These are phyloP conservation scores for Scaeva pyrastri DNA, from an alignment of 2,888 invertebrate species.

Conservation along the genomic window DNA sequence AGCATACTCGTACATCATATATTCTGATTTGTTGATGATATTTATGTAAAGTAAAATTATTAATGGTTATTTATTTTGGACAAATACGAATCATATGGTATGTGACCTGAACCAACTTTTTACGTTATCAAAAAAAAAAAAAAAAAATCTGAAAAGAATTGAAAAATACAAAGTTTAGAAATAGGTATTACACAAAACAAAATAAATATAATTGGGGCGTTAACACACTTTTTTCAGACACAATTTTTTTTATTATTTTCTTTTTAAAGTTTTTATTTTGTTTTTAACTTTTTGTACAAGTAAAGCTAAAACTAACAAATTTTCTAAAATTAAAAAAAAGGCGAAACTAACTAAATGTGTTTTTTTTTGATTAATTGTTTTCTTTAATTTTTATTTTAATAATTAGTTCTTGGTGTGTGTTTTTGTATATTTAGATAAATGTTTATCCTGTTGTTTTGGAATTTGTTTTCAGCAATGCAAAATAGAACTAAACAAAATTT, in stretches of 20 bases:
- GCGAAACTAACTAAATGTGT: constrained; percentile 37
- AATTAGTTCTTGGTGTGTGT: constrained; percentile 59
- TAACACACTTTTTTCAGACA: constrained; percentile 64
- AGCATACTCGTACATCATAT: too few relatives aligned
- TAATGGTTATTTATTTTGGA: too few relatives aligned
- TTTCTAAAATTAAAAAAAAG: not conserved
- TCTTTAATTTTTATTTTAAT: constrained; percentile 15
- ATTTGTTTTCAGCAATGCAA: constrained; percentile 55
- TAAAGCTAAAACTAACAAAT: not conserved
- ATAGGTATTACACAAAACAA: not conserved
- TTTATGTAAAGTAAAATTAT: too few relatives aligned
- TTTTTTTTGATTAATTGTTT: constrained; percentile 20
- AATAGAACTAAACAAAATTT: constrained; percentile 49
- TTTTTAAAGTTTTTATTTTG: constrained; percentile 19
- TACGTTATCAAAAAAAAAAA: not conserved
- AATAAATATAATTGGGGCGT: constrained; percentile 55
- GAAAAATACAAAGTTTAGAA: constrained; percentile 39
- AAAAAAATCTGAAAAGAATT: constrained; percentile 10
- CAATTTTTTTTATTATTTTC: constrained; percentile 38
- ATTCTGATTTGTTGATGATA: too few relatives aligned
- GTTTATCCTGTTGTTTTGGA: constrained; percentile 55
- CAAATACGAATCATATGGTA: too few relatives aligned
- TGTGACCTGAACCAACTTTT: too few relatives aligned
- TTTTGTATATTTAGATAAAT: constrained; percentile 67
- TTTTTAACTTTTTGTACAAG: not conserved